These are phyloP conservation scores for Styela clava DNA, from an alignment of 23 tunicate genomes.

Conservation along the genomic window DNA sequence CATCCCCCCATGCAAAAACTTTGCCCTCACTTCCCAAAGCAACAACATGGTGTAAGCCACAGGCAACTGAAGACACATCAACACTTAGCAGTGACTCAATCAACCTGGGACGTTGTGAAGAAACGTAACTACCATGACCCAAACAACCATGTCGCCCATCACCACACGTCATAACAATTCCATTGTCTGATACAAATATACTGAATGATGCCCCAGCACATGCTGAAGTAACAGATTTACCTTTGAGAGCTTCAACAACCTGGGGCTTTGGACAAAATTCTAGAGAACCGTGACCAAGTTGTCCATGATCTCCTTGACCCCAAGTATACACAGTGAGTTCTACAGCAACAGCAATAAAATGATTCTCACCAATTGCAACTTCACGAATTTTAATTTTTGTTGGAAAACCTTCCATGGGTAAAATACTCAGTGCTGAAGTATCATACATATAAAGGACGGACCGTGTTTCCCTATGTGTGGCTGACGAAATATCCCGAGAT, in stretches of 20 bases:
- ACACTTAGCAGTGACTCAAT: constrained; percentile 67
- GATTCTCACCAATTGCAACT: constrained; percentile 74
- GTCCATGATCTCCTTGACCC: constrained; percentile 80
- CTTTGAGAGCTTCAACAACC: constrained; percentile 74
- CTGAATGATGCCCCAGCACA: constrained; percentile 81
- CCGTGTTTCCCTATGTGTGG: constrained; percentile 34
- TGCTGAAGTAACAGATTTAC: constrained; percentile 74
- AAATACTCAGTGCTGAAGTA: constrained; percentile 37
- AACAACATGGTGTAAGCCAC: constrained; percentile 74
- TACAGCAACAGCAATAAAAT: constrained; percentile 68
- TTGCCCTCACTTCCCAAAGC: constrained; percentile 63
- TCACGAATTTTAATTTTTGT: constrained; percentile 72
- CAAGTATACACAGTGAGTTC: constrained; percentile 75
- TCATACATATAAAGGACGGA: constrained; percentile 77
- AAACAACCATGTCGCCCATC: constrained; percentile 79
- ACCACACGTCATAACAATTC: constrained; percentile 88
- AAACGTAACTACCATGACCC: constrained; percentile 62
- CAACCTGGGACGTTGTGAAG: constrained; percentile 49
- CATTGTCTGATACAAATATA: constrained; percentile 86
- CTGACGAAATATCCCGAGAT: not conserved
- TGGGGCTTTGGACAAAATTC: constrained; percentile 52
- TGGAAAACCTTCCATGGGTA: constrained; percentile 77
- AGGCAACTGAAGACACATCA: constrained; percentile 75
- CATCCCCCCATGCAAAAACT: constrained; percentile 90
- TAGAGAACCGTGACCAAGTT: constrained; percentile 77